These are phyloP conservation scores for Caenorhabditis briggsae DNA, from an alignment of 1,140 invertebrate species.

Conservation along the genomic window DNA sequence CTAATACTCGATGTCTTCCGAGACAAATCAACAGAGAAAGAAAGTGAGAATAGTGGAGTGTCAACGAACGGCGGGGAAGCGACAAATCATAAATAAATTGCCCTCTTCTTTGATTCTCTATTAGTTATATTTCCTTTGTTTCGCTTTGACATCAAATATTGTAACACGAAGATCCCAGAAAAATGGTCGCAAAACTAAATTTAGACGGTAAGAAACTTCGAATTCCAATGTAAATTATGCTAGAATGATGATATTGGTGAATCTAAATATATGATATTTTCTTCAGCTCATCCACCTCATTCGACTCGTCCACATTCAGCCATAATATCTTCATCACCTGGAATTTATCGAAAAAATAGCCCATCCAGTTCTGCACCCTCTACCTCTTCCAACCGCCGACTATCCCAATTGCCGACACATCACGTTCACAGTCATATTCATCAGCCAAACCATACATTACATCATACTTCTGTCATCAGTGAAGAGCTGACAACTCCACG, in stretches of 20 bases:
- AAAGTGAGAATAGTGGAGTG: constrained; percentile 19
- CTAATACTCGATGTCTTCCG: too few species aligned
- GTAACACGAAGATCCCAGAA: not conserved
- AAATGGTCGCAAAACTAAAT: not conserved
- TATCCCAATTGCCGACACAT: constrained; percentile 16
- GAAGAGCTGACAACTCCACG: constrained; percentile 26
- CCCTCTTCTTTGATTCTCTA: not conserved
- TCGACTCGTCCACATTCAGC: not conserved
- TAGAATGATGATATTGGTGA: too few species aligned
- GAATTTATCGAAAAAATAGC: constrained; percentile 6
- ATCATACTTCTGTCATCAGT: not conserved
- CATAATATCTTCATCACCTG: constrained; percentile 2
- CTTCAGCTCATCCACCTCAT: constrained; percentile 30
- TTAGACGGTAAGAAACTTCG: not conserved
- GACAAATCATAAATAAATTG: not conserved
- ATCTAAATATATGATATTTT: too few species aligned
- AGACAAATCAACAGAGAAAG: not conserved
- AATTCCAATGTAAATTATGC: not conserved
- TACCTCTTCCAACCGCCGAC: not conserved
- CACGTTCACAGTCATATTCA: constrained; percentile 2
- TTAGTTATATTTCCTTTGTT: not conserved
- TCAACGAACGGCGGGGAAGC: not conserved
- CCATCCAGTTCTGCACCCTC: constrained; percentile 7
- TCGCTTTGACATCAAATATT: too few species aligned
- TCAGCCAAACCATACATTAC: not conserved